Base-by-base conservation (phyloP, 2,113 vertebrate species). In the Psittacula cyanocephala region DNA sequence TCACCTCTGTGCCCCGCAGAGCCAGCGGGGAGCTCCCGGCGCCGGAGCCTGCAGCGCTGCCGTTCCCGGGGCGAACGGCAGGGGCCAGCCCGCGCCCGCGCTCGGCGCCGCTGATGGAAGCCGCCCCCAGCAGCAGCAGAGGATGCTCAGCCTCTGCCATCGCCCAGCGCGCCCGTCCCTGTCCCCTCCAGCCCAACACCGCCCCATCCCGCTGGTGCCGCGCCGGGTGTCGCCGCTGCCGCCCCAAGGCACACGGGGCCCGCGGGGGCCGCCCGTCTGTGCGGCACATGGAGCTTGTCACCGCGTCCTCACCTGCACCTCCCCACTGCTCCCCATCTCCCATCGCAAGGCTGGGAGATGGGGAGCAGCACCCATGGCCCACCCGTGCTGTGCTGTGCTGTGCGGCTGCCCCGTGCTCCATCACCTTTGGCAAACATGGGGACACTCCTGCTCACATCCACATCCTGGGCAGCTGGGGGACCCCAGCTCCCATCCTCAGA, bases 21-120 rank as follows among this genome's bases (percentile, higher is more conserved):
- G 24, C 4, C 74, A 2, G 72, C 67, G 7, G 79, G 60, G 63
- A 37, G 72, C 37, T 16, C 43, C 87, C 47, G 5, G 74, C 44
- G 37, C 27, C 68, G 5, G 41, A 2, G 13, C 27, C 47, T 3
- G 5, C 82, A 13, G 75, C 27, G 53, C 55, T 95, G 96, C 90
- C 69, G 49, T 97, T 97, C 96, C 93, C 90, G 46, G 3, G 46
- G 68, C 50, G 88, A n/a, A 91, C 96, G 41, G 95, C 96, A 97
- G 96, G 93, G 96, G 95, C 93, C 96, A 52, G 93, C 27, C 88
- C 75, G 25, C 1, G 49, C 69, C 90, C 90, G 4, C 29, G 33
- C 81, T 92, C 35, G 6, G 89, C 23, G 7, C 8, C 2, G 7
- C 43, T 3, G 67, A 1, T 14, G 64, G 44, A 17, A 74, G 69